Percentiles rank a stretch among this genome's conserved stretches.
These are phyloP conservation scores for Mobula hypostoma DNA, from an alignment of 2,113 vertebrate genomes.

Conservation along the genomic window DNA sequence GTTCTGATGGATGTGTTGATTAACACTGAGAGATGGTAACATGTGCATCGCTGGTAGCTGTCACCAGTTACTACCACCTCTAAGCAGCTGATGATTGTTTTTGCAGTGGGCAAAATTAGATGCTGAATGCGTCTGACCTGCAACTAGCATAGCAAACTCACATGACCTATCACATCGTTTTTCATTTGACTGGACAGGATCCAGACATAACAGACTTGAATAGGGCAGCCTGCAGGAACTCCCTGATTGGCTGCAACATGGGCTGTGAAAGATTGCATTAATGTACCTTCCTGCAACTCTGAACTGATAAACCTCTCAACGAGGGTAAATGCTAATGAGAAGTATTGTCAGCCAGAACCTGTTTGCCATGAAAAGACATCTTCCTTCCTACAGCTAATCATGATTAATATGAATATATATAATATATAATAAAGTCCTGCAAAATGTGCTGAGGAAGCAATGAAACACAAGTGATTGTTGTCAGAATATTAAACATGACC, in stretches of 20 bases:
- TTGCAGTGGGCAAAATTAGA: conserved; percentile 23
- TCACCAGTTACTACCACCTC: conserved; percentile 30
- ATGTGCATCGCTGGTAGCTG: conserved; percentile 12
- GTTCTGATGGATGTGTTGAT: conserved; percentile 33
- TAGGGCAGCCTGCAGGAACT: conserved; percentile 21
- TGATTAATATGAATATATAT: background rate
- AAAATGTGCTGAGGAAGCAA: background rate
- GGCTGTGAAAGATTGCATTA: conserved; percentile 34
- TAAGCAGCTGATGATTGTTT: conserved; percentile 29
- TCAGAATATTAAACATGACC: conserved; percentile 27
- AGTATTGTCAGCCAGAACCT: conserved; percentile 13
- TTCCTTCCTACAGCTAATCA: conserved; percentile 8
- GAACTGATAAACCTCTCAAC: background rate
- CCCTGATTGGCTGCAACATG: background rate
- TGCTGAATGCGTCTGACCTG: conserved; percentile 23
- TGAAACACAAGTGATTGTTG: background rate
- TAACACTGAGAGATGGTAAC: conserved; percentile 31
- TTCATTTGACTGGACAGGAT: conserved; percentile 31
- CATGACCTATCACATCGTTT: conserved; percentile 28
- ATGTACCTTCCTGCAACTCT: conserved; percentile 19
- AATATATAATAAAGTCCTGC: background rate
- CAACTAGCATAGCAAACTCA: conserved; percentile 27
- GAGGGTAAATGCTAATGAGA: conserved; percentile 33
- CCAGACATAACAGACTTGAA: conserved; percentile 35
- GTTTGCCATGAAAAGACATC: conserved; percentile 21